Evolutionary conservation across 2,797 vertebrate genomes (phyloP), one percentile per base, ranked within the genome.

Genomic region (Syngnathus acus): DNA sequence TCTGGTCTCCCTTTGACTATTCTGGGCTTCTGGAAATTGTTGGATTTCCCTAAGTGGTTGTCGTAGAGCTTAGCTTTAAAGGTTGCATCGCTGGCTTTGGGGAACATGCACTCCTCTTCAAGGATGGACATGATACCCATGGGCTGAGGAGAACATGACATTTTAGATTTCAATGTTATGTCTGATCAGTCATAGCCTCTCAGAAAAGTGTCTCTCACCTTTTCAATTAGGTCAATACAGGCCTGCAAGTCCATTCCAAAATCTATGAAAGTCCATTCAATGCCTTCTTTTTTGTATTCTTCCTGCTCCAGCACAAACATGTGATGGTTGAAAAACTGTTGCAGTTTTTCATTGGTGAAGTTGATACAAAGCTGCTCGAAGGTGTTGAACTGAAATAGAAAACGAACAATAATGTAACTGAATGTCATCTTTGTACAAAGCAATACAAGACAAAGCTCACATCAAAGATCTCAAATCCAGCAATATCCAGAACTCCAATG

Each of bases 361-460:
- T 95, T 94, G 85, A 95, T 94, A 78, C 94, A 90, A 51, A 95
- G 87, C 80, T 95, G 94, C 76, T 95, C 94, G 0, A 95, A 94
- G 72, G 91, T 96, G 86, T 97, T 93, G 78, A 92, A 95, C 95
- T 92, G 74, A 2, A 62, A 62, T 1, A 5, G 38, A 40, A n/a
- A 13, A 9, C 8, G 38, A n/a, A 6, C 6, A 32, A 32, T 10
- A 59, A 32, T 4, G 4, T 4, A 32, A 32, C 26, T 2, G 0
- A 3, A 32, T 40, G 17, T 59, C 16, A 19, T 40, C 39, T 38
- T 39, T 13, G 0, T 32, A 32, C 26, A 32, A 32, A 32, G 0
- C 26, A 32, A 32, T 32, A 0, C 26, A 32, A 40, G 58, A 61
- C 19, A 10, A 0, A 13, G 40, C 64, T 65, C 51, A 94, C 93